Evolutionary conservation across 2,797 vertebrate species (phyloP).

Genomic region (Brachyalestes nurse): DNA sequence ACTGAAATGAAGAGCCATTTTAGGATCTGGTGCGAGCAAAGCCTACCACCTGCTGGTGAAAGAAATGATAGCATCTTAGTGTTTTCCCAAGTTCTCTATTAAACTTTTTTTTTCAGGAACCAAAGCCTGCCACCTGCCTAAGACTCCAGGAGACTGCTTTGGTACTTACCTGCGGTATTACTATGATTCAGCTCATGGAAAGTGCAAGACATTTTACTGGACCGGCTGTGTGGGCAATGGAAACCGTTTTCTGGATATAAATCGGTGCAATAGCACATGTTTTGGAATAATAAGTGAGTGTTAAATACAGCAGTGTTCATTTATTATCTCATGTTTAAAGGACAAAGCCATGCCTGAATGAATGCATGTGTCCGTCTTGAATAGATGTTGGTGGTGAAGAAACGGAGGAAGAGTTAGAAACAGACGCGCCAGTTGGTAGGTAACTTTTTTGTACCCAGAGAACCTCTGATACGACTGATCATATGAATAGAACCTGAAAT

Average conservation of each 20-base stretch:
- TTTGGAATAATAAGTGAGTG: constrained; percentile 67
- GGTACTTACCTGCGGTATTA: constrained; percentile 57
- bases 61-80: not conserved
- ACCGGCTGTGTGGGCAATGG: constrained; percentile 72
- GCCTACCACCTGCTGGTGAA: constrained; percentile 46
- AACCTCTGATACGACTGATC: not conserved
- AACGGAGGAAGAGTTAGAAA: constrained; percentile 59
- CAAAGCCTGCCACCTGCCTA: constrained; percentile 51
- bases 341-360: not conserved
- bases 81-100: too few species aligned
- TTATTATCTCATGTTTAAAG: not conserved
- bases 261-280: constrained; percentile 74
- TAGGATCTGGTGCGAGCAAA: not conserved
- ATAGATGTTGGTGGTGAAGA: constrained; percentile 58
- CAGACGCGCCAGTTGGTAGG: constrained; percentile 77
- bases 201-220: constrained; percentile 70
- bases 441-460: not conserved
- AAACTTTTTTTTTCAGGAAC: constrained; percentile 51
- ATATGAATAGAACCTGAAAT: not conserved
- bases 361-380: constrained; percentile 15
- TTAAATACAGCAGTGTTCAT: not conserved
- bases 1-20: not conserved
- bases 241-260: constrained; percentile 65
- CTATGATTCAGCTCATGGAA: constrained; percentile 67
- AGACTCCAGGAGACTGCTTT: constrained; percentile 51